Conservation (phyloP, 2,888 invertebrate genomes). For the Sesamia inferens region DNA sequence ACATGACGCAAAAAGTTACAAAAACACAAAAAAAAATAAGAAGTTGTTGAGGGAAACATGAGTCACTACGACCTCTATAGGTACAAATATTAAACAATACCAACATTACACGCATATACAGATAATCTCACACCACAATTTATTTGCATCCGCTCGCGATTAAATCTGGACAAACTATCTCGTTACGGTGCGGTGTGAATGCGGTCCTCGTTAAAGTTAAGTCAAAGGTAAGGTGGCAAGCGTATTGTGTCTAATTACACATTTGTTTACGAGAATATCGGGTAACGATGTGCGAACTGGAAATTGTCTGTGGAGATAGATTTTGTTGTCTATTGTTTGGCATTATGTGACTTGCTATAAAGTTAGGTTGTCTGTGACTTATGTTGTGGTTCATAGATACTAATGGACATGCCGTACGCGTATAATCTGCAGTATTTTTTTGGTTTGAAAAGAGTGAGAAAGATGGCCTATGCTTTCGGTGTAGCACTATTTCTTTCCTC, state of each 20-base stretch:
- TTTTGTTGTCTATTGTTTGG: conserved; percentile 28
- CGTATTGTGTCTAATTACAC: conserved; percentile 54
- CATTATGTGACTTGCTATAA: not conserved
- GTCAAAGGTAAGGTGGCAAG: conserved; percentile 48
- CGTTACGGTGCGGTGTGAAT: conserved; percentile 57
- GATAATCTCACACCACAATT: conserved; percentile 34
- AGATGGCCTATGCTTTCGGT: too few species aligned
- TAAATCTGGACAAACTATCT: conserved; percentile 39
- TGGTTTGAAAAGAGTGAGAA: too few species aligned
- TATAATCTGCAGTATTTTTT: too few species aligned
- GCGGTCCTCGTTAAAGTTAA: conserved; percentile 53
- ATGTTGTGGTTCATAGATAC: not conserved
- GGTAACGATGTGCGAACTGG: conserved; percentile 40
- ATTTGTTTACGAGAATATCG: conserved; percentile 54
- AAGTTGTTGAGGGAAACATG: too few species aligned
- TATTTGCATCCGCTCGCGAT: conserved; percentile 45
- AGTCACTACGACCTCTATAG: not conserved
- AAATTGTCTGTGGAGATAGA: conserved; percentile 26
- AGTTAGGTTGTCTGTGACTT: not conserved
- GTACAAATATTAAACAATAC: conserved; percentile 12
- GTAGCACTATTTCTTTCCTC: too few species aligned
- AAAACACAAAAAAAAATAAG: too few species aligned
- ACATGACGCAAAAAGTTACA: too few species aligned
- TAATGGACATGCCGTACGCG: too few species aligned
- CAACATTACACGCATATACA: conserved; percentile 11